Conservation (phyloP, 2,888 invertebrate genomes). For the Phyto melanocephala region DNA sequence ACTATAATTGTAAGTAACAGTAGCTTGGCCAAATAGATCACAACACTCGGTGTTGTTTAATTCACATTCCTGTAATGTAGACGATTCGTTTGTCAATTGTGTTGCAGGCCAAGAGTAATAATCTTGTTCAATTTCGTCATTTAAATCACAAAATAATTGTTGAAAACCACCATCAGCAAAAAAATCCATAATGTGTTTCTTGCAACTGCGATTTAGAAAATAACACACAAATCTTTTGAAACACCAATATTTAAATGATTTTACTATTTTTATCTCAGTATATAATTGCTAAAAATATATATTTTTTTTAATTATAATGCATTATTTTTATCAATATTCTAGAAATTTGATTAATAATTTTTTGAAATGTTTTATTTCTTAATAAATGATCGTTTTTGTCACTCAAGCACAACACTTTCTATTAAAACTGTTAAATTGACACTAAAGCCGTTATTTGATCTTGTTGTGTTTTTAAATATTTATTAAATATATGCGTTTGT, state of each 20-base stretch:
- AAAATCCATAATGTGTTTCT: conserved; percentile 74
- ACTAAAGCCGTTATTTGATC: conserved; percentile 51
- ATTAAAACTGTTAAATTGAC: conserved; percentile 49
- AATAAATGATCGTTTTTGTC: conserved; percentile 19
- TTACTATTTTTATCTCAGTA: not conserved
- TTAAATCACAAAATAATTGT: conserved; percentile 76
- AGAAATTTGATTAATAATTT: conserved; percentile 34
- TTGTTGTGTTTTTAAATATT: conserved; percentile 42
- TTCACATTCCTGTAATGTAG: not conserved
- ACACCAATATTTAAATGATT: not conserved
- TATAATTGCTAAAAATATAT: not conserved
- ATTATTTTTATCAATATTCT: conserved; percentile 46
- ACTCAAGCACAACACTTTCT: conserved; percentile 53
- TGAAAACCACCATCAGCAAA: conserved; percentile 78
- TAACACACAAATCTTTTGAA: not conserved
- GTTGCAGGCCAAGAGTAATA: conserved; percentile 1
- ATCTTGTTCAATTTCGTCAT: conserved; percentile 66
- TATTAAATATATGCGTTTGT: conserved; percentile 22
- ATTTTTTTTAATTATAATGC: not conserved
- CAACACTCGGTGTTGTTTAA: conserved; percentile 23
- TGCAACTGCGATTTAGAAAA: not conserved
- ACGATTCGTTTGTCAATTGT: not conserved
- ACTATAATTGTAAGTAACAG: conserved; percentile 41
- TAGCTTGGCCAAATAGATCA: not conserved
- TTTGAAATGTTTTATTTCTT: not conserved